These are phyloP conservation scores for Heloderma charlesbogerti DNA, from an alignment of 2,113 vertebrate genomes.

Conservation along the genomic window DNA sequence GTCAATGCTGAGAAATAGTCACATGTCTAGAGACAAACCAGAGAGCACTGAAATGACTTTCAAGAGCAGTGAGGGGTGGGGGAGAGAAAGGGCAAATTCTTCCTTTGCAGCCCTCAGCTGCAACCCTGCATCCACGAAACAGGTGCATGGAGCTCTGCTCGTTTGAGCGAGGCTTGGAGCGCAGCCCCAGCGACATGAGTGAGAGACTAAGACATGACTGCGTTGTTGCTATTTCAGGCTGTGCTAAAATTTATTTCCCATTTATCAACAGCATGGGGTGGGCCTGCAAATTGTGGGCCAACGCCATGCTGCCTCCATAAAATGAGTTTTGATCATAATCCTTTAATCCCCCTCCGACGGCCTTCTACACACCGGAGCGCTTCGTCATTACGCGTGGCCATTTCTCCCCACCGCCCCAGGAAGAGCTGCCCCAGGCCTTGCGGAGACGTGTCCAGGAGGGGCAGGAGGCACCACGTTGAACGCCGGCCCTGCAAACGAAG, in stretches of 20 bases:
- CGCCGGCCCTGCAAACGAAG: constrained; percentile 73
- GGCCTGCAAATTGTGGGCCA: constrained; percentile 56
- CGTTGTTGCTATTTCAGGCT: constrained; percentile 57
- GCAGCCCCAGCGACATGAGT: background rate
- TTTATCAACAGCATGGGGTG: constrained; percentile 46
- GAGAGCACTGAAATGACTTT: too few species aligned
- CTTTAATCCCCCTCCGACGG: constrained; percentile 85
- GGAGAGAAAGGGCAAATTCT: constrained; percentile 26
- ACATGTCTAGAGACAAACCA: too few species aligned
- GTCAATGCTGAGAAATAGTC: too few species aligned
- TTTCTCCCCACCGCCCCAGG: constrained; percentile 71
- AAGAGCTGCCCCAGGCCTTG: constrained; percentile 70
- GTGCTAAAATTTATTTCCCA: constrained; percentile 65
- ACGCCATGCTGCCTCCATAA: constrained; percentile 70
- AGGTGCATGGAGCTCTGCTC: background rate
- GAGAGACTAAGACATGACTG: constrained; percentile 3
- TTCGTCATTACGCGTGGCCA: constrained; percentile 77
- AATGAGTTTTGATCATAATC: constrained; percentile 81
- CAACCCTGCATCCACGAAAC: constrained; percentile 20
- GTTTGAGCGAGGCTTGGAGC: background rate
- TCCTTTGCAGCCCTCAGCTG: constrained; percentile 54
- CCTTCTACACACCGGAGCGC: constrained; percentile 78
- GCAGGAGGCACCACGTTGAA: constrained; percentile 62
- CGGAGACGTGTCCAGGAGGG: constrained; percentile 34
- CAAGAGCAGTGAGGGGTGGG: background rate